These are phyloP conservation scores for Choloepus hoffmanni DNA, from an alignment of 2,113 vertebrate genomes.

Conservation along the genomic window DNA sequence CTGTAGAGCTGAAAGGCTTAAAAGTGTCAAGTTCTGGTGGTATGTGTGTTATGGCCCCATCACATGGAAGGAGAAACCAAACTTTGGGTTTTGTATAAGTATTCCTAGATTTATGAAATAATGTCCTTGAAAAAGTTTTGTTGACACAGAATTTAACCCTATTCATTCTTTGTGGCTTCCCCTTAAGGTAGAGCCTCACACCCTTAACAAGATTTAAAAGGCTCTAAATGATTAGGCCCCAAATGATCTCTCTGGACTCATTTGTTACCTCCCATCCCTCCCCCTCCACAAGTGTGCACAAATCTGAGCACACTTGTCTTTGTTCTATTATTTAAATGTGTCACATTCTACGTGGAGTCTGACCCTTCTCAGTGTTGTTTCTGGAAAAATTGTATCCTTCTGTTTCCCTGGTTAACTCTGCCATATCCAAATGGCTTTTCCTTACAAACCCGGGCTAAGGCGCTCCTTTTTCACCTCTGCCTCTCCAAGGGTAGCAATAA, in stretches of 20 bases:
- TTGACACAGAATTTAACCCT: not conserved
- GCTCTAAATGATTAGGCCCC: not conserved
- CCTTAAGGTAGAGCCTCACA: not conserved
- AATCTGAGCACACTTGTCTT: not conserved
- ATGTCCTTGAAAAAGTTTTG: not conserved
- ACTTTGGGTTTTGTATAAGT: not conserved
- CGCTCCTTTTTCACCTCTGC: not conserved
- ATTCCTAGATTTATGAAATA: not conserved
- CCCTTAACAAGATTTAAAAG: not conserved
- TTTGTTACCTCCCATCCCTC: not conserved
- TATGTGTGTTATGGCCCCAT: not conserved
- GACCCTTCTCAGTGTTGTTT: not conserved
- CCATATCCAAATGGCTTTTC: not conserved
- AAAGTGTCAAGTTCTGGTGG: not conserved
- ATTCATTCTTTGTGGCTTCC: not conserved
- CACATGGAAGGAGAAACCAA: not conserved
- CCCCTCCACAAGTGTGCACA: not conserved
- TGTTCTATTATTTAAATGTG: not conserved
- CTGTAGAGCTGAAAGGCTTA: slow-evolving; percentile 9
- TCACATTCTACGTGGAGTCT: not conserved
- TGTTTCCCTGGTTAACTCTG: slow-evolving; percentile 9
- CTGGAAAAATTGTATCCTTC: not conserved
- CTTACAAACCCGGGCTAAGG: not conserved
- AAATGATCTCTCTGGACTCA: not conserved
- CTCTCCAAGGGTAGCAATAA: not conserved